Base-by-base conservation (phyloP, 2,797 vertebrate genomes). In the Craterocephalus amniculus region DNA sequence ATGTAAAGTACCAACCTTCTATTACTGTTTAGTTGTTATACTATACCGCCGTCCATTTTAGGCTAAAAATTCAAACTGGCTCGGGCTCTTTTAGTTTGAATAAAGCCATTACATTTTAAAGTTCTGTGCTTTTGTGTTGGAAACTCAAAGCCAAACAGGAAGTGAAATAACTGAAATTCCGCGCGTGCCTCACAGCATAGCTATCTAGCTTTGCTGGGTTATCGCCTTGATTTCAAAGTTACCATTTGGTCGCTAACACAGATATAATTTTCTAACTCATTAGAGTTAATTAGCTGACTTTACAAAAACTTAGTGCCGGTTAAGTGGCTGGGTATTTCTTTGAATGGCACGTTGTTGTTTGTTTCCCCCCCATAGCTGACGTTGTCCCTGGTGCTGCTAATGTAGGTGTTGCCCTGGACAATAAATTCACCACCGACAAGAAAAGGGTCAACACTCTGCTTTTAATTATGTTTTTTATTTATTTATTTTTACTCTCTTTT, bases 71-170 rank as follows among this genome's bases (percentile, higher is more conserved):
- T 59, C 4, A 11, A 29, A 29, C 5, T 3, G 26, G 7, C 27
- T 13, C 4, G 26, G 2, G 29, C 10, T 45, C 0, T 11, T 8
- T 31, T 4, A 14, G 6, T 20, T 61, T 40, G 12, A 18, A 29
- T 31, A n/a, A 27, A 11, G 24, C 4, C 14, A 2, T n/a, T 26
- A 27, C 7, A 31, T 6, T 16, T 51, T n/a, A 8, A 54, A 27
- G 36, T 35, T 20, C 29, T 52, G 59, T 62, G 74, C 80, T 76
- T 88, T 93, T 88, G 56, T 88, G 90, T 84, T 91, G 88, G 90
- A 91, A 82, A 66, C 12, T 2, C 0, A 1, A 45, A 3, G 10
- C 27, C 49, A 85, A 81, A 78, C 81, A 36, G 90, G 91, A 92
- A 87, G 80, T 87, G 9, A 8, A 67, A 59, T 73, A 1, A 22